phyloP scores from a whole-genome alignment of 2,888 invertebrate genomes.

The Eucriotettix oculatus region DNA sequence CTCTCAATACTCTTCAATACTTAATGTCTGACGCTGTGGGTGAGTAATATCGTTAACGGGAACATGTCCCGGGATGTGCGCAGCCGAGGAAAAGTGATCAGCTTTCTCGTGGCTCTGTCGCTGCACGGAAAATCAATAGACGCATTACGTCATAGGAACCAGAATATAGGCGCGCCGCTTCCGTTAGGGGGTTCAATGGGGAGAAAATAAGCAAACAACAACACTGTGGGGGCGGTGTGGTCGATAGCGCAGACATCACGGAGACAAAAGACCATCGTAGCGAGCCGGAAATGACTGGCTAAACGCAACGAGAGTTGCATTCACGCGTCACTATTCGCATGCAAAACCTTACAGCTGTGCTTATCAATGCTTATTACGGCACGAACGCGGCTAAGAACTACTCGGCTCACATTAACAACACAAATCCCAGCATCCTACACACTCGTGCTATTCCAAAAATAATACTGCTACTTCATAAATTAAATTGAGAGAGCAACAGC shows the following conservation, averaged over 20 bases:
- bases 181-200: conserved; percentile 10
- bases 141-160: conserved; percentile 7
- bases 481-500: no score
- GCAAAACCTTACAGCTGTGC: no score
- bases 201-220: conserved; percentile 12
- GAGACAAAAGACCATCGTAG: no score
- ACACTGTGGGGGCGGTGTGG: conserved; percentile 2
- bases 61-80: background rate
- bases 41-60: background rate
- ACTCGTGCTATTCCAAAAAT: no score
- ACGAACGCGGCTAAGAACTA: no score
- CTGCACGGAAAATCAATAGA: conserved; percentile 9
- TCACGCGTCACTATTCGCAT: conserved; percentile 1
- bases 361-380: no score
- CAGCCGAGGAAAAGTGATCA: background rate
- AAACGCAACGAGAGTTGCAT: conserved; percentile 11
- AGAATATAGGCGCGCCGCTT: conserved; percentile 7
- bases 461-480: no score
- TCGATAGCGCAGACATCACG: background rate
- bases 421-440: no score
- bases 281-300: conserved; percentile 13
- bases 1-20: no score
- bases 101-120: conserved; percentile 1
- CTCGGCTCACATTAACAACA: no score
- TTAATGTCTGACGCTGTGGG: no score